These are phyloP conservation scores for Melanophora roralis DNA, from an alignment of 2,888 invertebrate genomes.

Conservation along the genomic window DNA sequence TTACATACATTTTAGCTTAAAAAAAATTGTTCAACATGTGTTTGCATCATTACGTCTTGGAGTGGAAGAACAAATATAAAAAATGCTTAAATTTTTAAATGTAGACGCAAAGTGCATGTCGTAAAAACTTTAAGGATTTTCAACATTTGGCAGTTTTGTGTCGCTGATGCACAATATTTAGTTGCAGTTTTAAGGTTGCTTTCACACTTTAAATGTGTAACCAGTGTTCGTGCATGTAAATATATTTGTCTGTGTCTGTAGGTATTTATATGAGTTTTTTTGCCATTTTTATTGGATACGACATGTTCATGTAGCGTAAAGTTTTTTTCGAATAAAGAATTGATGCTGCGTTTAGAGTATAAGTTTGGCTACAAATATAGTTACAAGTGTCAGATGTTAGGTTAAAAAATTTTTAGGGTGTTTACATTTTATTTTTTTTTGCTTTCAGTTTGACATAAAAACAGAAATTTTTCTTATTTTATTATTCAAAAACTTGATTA, in stretches of 20 bases:
- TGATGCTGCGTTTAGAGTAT: background rate
- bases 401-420: background rate
- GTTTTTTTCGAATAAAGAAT: constrained; percentile 4
- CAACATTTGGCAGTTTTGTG: constrained; percentile 28
- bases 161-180: constrained; percentile 19
- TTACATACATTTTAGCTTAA: background rate
- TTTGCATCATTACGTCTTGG: background rate
- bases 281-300: constrained; percentile 18
- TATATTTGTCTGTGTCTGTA: background rate
- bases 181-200: constrained; percentile 38
- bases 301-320: constrained; percentile 25
- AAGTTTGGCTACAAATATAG: background rate
- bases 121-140: constrained; percentile 43
- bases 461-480: background rate
- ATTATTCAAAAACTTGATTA: background rate
- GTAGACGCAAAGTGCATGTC: constrained; percentile 33
- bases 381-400: constrained; percentile 10
- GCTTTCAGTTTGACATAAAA: background rate
- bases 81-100: constrained; percentile 45
- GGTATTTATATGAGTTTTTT: background rate
- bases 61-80: constrained; percentile 3
- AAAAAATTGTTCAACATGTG: background rate
- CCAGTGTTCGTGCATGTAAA: background rate
- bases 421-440: background rate
- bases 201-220: constrained; percentile 35